Conservation (phyloP, 2,113 vertebrate genomes). For the Tursiops truncatus region DNA sequence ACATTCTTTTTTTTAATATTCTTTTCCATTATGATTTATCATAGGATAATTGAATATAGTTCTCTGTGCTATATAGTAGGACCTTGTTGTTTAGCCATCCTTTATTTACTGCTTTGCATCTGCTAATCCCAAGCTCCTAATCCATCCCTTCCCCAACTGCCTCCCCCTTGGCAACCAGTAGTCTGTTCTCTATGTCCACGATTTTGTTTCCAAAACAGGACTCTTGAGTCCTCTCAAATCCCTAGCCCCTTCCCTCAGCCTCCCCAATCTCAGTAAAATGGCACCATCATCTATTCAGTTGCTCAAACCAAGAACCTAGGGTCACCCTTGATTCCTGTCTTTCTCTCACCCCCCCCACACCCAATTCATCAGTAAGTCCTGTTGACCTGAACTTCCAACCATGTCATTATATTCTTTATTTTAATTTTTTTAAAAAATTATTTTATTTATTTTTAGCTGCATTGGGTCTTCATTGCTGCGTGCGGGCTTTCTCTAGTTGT, state of each 20-base stretch:
- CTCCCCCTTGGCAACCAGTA: background rate
- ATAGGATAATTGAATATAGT: background rate
- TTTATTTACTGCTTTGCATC: background rate
- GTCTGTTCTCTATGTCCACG: background rate
- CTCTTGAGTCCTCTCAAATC: background rate
- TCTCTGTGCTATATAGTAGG: background rate
- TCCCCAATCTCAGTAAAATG: background rate
- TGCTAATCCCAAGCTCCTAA: background rate
- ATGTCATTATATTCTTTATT: background rate
- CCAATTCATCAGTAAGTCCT: background rate
- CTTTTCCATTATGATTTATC: background rate
- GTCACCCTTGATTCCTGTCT: background rate
- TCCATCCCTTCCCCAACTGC: background rate
- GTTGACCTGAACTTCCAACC: background rate
- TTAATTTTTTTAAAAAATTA: rapidly evolving
- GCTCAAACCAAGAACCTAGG: background rate
- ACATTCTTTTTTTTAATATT: background rate
- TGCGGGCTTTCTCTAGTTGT: too few species aligned
- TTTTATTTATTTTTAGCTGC: too few species aligned
- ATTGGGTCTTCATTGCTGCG: too few species aligned
- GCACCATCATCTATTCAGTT: background rate
- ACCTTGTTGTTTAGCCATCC: background rate
- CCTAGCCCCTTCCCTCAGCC: background rate
- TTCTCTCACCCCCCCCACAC: background rate
- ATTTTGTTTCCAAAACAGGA: background rate